Conservation (phyloP, 2,113 vertebrate species). For the Mobula hypostoma region DNA sequence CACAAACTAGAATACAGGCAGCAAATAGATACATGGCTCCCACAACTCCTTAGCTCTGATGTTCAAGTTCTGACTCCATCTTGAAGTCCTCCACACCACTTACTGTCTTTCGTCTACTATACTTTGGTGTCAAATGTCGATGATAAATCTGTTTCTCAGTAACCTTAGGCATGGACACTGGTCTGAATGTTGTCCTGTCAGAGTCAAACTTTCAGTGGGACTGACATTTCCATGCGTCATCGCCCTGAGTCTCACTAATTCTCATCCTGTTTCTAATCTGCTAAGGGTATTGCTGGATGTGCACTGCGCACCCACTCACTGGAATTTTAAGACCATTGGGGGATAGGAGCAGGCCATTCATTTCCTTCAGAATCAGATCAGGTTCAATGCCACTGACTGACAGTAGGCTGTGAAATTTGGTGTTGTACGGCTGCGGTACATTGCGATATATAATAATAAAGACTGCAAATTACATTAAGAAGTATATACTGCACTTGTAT, state of each 20-base stretch:
- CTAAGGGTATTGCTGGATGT: background rate
- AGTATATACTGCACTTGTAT: no score
- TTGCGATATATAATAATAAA: no score
- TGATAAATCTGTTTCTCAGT: background rate
- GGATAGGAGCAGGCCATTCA: background rate
- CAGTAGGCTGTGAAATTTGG: no score
- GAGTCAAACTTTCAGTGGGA: background rate
- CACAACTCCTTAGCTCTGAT: background rate
- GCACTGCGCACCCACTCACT: background rate
- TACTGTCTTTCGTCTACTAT: background rate
- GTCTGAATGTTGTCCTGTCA: background rate
- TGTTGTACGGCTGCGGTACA: no score
- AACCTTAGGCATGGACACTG: background rate
- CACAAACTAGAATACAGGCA: no score
- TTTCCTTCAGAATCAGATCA: no score
- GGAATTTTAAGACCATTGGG: background rate
- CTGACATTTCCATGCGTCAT: background rate
- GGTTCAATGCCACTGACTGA: no score
- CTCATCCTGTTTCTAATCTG: background rate
- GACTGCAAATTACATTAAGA: no score
- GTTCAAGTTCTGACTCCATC: background rate
- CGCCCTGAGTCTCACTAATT: background rate
- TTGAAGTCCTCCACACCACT: background rate
- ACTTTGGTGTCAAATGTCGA: background rate
- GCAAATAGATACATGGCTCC: no score